Base-by-base conservation (phyloP, 2,888 invertebrate genomes). In the Dryobota labecula region DNA sequence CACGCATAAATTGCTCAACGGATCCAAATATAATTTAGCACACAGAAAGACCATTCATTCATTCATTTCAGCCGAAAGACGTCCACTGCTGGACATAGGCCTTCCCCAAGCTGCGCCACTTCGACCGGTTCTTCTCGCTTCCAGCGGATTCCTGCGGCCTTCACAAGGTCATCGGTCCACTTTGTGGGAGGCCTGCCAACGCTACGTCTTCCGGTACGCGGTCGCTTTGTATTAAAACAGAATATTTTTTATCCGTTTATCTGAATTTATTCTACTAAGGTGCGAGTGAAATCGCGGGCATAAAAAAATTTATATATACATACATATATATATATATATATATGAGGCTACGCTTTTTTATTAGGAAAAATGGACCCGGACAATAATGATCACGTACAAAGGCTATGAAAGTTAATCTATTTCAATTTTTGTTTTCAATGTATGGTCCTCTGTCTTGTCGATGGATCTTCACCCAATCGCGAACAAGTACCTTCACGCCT, bases 401-500 rank as follows among this genome's bases (percentile, higher is more conserved):
- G 62, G 73, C 75, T 73, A 80, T 78, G 74, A 83, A 84, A 88
- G 76, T 80, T 86, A 88, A 89, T 88, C 86, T 85, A 84, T 88
- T 90, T 87, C 88, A 90, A 83, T 85, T 87, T 90, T 81, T 80
- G 78, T 83, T 81, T 78, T 66, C 89, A 88, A 88, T 88, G 86
- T 84, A 78, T 73, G 73, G 77, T 78, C 79, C 80, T 83, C 77
- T 85, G 91, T 91, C 90, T 88, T 78, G 73, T 85, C 84, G 85
- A 89, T 87, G 89, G 87, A 94, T 92, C 92, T 91, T 88, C 86
- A 92, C 88, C 90, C 92, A 93, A 94, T 94, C 91, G 91, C 86
- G 88, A 87, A 90, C 87, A 90, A 91, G 91, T 90, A 89, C 90
- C 89, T 90, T 88, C 87, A 84, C 89, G 90, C 89, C 87, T 87